Percentiles rank a stretch among this genome's conserved stretches.
phyloP scores from a whole-genome alignment of 2,797 vertebrate genomes.

The Etheostoma nigrum region DNA sequence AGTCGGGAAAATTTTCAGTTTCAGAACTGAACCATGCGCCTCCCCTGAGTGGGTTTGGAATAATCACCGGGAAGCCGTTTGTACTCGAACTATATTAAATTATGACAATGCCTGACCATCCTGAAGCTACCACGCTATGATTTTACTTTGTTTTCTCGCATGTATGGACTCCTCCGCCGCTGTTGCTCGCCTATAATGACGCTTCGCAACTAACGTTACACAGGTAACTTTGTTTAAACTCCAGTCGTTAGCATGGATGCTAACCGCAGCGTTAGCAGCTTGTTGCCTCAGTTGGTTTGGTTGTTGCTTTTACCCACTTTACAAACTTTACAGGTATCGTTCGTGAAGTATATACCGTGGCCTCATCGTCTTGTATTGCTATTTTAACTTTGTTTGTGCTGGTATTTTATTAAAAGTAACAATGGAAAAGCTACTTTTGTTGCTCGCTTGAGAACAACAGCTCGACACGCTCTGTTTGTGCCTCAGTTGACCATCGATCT shows the following conservation, averaged over 20 bases:
- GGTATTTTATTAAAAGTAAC: conserved; percentile 6
- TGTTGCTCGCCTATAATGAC: conserved; percentile 42
- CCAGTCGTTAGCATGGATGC: conserved; percentile 74
- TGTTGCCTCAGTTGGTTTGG: conserved; percentile 44
- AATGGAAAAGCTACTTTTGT: conserved; percentile 43
- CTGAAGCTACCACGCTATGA: conserved; percentile 20
- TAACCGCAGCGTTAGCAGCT: conserved; percentile 62
- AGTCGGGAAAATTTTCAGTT: conserved; percentile 73
- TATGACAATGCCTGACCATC: conserved; percentile 31
- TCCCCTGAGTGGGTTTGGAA: conserved; percentile 59
- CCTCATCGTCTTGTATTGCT: accelerated
- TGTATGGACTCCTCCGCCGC: conserved; percentile 55
- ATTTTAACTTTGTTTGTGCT: not conserved
- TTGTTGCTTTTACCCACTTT: conserved; percentile 33
- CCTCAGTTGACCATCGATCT: conserved; percentile 39
- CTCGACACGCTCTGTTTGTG: conserved; percentile 60
- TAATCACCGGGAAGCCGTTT: conserved; percentile 66
- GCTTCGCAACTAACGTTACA: conserved; percentile 53
- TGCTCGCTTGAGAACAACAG: conserved; percentile 71
- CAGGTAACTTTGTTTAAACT: conserved; percentile 85
- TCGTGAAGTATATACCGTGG: accelerated
- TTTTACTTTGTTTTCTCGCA: conserved; percentile 9
- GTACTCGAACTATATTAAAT: conserved; percentile 36
- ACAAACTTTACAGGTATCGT: not conserved
- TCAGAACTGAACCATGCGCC: conserved; percentile 78